Evolutionary conservation across 2,113 vertebrate genomes (phyloP), one percentile per base, ranked within the genome.

Genomic region (Tychaedon coryphoeus): DNA sequence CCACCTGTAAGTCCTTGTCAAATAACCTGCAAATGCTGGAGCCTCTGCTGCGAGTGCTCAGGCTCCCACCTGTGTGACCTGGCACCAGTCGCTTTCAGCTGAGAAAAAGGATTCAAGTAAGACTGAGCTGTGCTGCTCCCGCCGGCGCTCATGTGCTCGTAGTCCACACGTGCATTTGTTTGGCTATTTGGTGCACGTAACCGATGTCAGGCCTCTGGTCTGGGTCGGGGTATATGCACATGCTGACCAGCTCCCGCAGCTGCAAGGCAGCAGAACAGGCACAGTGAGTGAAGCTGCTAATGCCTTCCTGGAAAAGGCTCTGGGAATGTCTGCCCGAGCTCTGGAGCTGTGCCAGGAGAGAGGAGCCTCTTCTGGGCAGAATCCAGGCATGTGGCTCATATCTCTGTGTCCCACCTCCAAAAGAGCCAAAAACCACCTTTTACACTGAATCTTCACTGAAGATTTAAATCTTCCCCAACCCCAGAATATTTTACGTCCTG

Each of bases 91-190:
- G 90, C 91, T 95, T 96, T 95, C 97, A 88, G 75, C 72, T 36
- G 97, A 96, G 96, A 96, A 93, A 95, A 57, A 77, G 48, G 65
- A 96, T 97, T 98, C 97, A 96, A 96, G 98, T 98, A 97, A 98
- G 98, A 98, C 97, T 93, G 80, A 93, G 97, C 94, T 95, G 97
- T 73, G 95, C 92, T 64, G 96, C 54, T 23, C 92, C 26, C 48
- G 25, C 13, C 13, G 3, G 45, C 9, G 36, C 33, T 99, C 98
- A 99, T 95, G 98, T 98, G 97, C 98, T 98, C 36, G 98, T 96
- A 45, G 97, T 98, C 98, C 98, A 98, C 51, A 98, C 95, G 6
- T 99, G 98, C 98, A 99, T 99, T 93, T 99, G 98, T 89, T 97
- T 98, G 42, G 98, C 98, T 23, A 98, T 95, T 93, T 99, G 98